Conservation (phyloP, 1,140 invertebrate species). For the Papilio aristodemus region DNA sequence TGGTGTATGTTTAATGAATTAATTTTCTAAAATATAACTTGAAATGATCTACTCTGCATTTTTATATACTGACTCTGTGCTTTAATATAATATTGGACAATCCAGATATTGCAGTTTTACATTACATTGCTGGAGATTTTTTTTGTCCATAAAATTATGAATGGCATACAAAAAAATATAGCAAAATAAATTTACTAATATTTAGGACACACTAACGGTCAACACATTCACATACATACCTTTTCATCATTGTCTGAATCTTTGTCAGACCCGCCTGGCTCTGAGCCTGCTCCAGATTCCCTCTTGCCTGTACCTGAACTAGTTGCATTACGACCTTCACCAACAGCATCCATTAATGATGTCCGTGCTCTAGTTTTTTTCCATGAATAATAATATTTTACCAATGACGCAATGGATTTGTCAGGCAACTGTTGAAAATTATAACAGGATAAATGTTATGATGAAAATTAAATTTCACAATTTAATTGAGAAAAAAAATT, state of each 20-base stretch:
- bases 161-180: constrained; percentile 47
- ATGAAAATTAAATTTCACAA: constrained; percentile 21
- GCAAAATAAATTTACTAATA: constrained; percentile 39
- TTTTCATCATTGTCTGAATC: constrained; percentile 94
- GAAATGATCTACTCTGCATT: constrained; percentile 66
- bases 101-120: constrained; percentile 68
- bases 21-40: constrained; percentile 4
- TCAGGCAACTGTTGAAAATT: constrained; percentile 86
- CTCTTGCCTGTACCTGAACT: constrained; percentile 78
- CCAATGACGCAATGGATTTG: constrained; percentile 96
- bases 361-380: constrained; percentile 96
- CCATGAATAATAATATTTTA: constrained; percentile 99
- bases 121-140: constrained; percentile 43
- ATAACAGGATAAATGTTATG: constrained; percentile 33
- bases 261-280: constrained; percentile 90
- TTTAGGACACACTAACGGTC: constrained; percentile 30
- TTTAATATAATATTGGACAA: constrained; percentile 62
- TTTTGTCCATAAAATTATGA: constrained; percentile 41
- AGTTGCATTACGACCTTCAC: constrained; percentile 82
- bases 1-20: neutral
- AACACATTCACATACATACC: constrained; percentile 83
- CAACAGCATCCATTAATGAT: constrained; percentile 92
- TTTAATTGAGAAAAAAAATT: constrained; percentile 47
- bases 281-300: constrained; percentile 86
- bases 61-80: constrained; percentile 59